These are phyloP conservation scores for Tauraco hartlaubi DNA, from an alignment of 2,797 vertebrate species.

Conservation along the genomic window DNA sequence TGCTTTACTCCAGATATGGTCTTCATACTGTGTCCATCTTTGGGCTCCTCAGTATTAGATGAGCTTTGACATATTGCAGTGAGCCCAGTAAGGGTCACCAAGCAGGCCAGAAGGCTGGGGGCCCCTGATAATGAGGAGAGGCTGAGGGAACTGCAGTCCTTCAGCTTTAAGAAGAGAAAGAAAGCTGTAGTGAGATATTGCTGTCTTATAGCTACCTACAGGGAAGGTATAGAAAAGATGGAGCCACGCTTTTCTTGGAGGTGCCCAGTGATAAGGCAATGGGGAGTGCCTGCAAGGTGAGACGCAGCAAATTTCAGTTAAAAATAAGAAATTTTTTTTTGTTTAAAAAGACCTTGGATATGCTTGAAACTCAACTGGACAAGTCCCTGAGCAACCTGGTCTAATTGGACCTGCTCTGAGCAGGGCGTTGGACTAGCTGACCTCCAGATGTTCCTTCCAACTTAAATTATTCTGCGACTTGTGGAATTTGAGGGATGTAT, in stretches of 20 bases:
- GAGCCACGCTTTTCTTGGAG: neutral
- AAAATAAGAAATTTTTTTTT: neutral
- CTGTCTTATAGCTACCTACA: neutral
- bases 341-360: neutral
- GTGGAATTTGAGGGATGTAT: rapidly evolving
- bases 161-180: neutral
- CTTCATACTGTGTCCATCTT: neutral
- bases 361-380: neutral
- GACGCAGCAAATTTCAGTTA: neutral
- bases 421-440: neutral
- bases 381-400: neutral
- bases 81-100: neutral
- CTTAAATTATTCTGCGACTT: neutral
- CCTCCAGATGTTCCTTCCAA: neutral
- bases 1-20: too few species aligned
- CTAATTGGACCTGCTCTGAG: neutral
- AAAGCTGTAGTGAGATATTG: neutral
- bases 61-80: neutral
- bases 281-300: neutral
- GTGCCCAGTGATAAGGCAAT: neutral
- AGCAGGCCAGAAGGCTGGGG: neutral
- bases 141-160: neutral
- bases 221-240: neutral
- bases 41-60: neutral
- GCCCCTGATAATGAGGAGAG: neutral